Evolutionary conservation across 2,797 vertebrate genomes (phyloP).

Genomic region (Vultur gryphus): DNA sequence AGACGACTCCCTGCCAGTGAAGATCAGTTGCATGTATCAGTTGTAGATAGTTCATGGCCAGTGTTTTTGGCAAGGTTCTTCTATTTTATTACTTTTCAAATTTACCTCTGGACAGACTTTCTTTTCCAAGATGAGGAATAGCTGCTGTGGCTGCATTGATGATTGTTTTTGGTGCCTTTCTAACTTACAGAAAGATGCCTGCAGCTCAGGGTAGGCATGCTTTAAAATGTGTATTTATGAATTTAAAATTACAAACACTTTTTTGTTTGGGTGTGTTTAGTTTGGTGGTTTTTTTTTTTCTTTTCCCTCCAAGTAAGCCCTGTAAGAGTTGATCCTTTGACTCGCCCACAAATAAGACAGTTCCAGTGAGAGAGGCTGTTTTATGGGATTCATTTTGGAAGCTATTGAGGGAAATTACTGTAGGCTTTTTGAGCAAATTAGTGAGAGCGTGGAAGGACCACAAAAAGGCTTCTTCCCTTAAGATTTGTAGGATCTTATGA

Average conservation of each 20-base stretch:
- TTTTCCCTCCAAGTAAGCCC: neutral
- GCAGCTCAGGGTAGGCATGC: neutral
- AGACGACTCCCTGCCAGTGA: neutral
- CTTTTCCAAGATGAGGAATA: neutral
- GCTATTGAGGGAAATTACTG: conserved; percentile 17
- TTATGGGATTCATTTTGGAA: conserved; percentile 23
- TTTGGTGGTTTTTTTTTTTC: neutral
- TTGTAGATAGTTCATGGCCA: neutral
- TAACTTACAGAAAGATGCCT: neutral
- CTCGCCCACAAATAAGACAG: neutral
- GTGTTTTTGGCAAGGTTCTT: neutral
- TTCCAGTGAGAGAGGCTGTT: neutral
- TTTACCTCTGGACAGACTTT: neutral
- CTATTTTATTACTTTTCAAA: neutral
- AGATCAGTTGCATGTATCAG: neutral
- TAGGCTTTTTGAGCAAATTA: conserved; percentile 45
- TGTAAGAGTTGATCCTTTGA: neutral
- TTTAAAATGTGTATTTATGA: neutral
- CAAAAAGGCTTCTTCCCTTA: neutral
- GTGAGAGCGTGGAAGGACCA: neutral
- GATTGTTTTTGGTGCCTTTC: neutral
- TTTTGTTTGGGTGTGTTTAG: neutral
- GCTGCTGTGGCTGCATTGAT: neutral
- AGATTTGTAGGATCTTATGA: neutral
- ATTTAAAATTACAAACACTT: neutral